Evolutionary conservation across 2,797 vertebrate genomes (phyloP).

Genomic region (Atherinosoma microstoma): DNA sequence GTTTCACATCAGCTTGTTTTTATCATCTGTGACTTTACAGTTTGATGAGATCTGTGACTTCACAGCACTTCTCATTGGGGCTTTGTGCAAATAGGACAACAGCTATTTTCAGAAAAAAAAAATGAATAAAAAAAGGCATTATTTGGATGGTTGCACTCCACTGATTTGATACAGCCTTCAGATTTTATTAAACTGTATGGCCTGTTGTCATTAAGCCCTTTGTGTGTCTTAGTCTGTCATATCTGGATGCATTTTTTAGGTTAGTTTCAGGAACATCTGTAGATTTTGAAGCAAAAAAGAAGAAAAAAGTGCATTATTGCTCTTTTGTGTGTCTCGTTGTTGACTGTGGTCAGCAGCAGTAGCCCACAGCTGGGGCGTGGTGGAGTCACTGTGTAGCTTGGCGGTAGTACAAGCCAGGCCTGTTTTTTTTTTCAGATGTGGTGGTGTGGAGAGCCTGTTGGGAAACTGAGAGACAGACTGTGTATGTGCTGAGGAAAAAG

Average conservation of each 20-base stretch:
- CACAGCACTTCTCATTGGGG: not conserved
- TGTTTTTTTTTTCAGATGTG: conserved; percentile 64
- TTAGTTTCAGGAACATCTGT: not conserved
- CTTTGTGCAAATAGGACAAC: not conserved
- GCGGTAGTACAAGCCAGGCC: conserved; percentile 59
- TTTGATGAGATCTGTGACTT: not conserved
- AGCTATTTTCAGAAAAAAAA: not conserved
- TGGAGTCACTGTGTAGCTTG: conserved; percentile 70
- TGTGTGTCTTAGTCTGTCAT: not conserved
- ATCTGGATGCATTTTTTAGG: not conserved
- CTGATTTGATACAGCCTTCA: conserved; percentile 8
- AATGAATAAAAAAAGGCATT: not conserved
- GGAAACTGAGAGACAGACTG: conserved; percentile 57
- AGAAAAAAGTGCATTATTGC: conserved; percentile 8
- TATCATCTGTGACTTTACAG: not conserved
- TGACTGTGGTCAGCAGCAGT: conserved; percentile 56
- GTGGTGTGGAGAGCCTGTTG: conserved; percentile 62
- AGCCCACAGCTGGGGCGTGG: conserved; percentile 66
- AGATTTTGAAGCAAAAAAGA: not conserved
- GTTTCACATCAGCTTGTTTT: not conserved
- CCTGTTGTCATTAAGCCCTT: not conserved
- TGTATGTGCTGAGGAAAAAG: conserved; percentile 41
- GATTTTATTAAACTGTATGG: not conserved
- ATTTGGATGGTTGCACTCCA: not conserved
- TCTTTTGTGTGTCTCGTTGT: conserved; percentile 49